Evolutionary conservation across 2,888 invertebrate species (phyloP).

Genomic region (Sinodicranocentrus sp.): DNA sequence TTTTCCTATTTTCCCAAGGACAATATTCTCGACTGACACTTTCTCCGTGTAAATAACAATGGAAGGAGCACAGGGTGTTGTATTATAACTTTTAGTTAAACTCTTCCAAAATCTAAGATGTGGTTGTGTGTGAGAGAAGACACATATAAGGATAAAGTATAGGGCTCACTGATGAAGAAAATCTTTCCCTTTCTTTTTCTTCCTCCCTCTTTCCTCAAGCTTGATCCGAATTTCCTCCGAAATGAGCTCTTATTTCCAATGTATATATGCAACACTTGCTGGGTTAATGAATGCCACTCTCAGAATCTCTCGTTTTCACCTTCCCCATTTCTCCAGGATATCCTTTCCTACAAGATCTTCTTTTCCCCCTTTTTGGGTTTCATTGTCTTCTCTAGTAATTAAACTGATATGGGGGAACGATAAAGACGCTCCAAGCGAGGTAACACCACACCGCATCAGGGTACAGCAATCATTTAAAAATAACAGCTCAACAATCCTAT

Average conservation of each 20-base stretch:
- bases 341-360: no score
- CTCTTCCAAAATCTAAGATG: neutral
- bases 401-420: slow-evolving; percentile 68
- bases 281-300: slow-evolving; percentile 6
- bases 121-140: slow-evolving; percentile 2
- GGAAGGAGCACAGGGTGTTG: neutral
- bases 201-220: no score
- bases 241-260: neutral
- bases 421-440: slow-evolving; percentile 38
- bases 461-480: no score
- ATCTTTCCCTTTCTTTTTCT: slow-evolving; percentile 28
- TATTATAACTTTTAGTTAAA: neutral
- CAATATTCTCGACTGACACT: slow-evolving; percentile 20
- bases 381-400: slow-evolving; percentile 70
- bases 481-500: no score
- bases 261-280: no score
- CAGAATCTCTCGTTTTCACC: neutral
- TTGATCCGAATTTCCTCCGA: slow-evolving; percentile 32
- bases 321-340: slow-evolving; percentile 35
- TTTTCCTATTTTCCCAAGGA: neutral
- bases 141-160: no score
- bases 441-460: neutral
- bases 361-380: slow-evolving; percentile 16
- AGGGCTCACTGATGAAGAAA: slow-evolving; percentile 30
- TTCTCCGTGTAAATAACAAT: slow-evolving; percentile 33